Evolutionary conservation across 2,797 vertebrate species (phyloP).

Genomic region (Geotrypetes seraphini): DNA sequence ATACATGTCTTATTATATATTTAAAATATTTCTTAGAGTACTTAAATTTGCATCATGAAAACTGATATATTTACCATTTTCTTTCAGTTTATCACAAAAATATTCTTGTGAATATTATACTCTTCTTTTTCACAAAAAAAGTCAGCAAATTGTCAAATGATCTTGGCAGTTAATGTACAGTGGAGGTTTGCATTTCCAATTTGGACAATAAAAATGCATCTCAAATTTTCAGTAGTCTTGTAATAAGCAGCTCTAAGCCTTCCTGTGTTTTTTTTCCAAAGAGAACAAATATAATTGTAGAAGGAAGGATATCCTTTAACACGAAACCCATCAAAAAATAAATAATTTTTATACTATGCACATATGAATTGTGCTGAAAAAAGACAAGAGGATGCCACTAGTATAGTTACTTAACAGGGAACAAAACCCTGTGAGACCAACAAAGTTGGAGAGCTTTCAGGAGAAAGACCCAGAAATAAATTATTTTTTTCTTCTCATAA

Average conservation of each 20-base stretch:
- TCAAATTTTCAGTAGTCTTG: constrained; percentile 13
- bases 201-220: constrained; percentile 14
- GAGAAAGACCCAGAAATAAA: too few relatives aligned
- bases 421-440: constrained; percentile 14
- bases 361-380: constrained; percentile 21
- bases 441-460: constrained; percentile 4
- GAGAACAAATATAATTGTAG: constrained; percentile 9
- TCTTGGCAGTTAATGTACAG: constrained; percentile 1
- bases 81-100: constrained; percentile 25
- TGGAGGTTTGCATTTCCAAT: constrained; percentile 15
- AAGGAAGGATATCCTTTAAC: constrained; percentile 14
- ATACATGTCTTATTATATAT: constrained; percentile 31
- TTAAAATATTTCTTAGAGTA: constrained; percentile 23
- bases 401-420: too few relatives aligned
- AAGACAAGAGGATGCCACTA: constrained; percentile 7
- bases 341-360: too few relatives aligned
- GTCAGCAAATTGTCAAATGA: constrained; percentile 7
- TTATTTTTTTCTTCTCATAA: too few relatives aligned
- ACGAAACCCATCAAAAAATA: too few relatives aligned
- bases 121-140: constrained; percentile 6
- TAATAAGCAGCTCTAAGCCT: neutral
- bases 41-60: constrained; percentile 29
- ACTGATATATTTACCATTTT: constrained; percentile 25
- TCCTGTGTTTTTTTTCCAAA: constrained; percentile 3
- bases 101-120: constrained; percentile 6